A percentile compares a stretch with the other conserved stretches of the same genome.
These are phyloP conservation scores for Hyperoplus immaculatus DNA, from an alignment of 2,797 vertebrate species.

Conservation along the genomic window DNA sequence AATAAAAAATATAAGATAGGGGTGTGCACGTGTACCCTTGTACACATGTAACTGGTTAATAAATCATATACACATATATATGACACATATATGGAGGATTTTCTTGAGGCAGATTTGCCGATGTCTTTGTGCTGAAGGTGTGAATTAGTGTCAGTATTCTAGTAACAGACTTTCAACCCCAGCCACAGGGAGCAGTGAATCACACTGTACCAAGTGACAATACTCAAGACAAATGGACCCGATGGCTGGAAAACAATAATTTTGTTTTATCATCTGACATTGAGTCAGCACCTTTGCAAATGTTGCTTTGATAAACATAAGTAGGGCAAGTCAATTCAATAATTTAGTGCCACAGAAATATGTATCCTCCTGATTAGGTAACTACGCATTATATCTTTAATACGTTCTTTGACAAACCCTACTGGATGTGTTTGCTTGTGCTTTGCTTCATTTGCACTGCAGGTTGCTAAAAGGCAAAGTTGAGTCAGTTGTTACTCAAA, in stretches of 20 bases:
- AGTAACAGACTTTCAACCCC: conserved; percentile 52
- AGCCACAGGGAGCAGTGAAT: conserved; percentile 35
- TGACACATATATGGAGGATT: conserved; percentile 27
- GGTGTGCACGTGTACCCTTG: no score
- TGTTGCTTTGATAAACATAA: conserved; percentile 18
- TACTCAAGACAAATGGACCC: conserved; percentile 36
- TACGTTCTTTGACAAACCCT: conserved; percentile 26
- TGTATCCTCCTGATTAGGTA: conserved; percentile 11
- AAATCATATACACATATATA: no score
- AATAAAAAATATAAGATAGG: no score
- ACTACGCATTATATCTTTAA: conserved; percentile 11
- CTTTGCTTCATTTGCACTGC: conserved; percentile 25
- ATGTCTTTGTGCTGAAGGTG: conserved; percentile 51
- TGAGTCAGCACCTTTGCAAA: conserved; percentile 29
- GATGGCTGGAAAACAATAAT: conserved; percentile 27
- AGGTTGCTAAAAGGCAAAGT: conserved; percentile 29
- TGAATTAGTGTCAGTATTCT: conserved; percentile 64
- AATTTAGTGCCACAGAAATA: conserved; percentile 25
- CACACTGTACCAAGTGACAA: conserved; percentile 7
- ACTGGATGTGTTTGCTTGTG: not conserved
- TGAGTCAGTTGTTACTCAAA: conserved; percentile 19
- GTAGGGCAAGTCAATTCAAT: conserved; percentile 30
- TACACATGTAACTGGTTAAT: no score
- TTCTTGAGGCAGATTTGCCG: conserved; percentile 56
- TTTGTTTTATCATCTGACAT: conserved; percentile 27